A percentile compares a stretch with the other conserved stretches of the same genome.
These are phyloP conservation scores for Nephrocerus scutellatus DNA, from an alignment of 2,888 invertebrate genomes.

Conservation along the genomic window DNA sequence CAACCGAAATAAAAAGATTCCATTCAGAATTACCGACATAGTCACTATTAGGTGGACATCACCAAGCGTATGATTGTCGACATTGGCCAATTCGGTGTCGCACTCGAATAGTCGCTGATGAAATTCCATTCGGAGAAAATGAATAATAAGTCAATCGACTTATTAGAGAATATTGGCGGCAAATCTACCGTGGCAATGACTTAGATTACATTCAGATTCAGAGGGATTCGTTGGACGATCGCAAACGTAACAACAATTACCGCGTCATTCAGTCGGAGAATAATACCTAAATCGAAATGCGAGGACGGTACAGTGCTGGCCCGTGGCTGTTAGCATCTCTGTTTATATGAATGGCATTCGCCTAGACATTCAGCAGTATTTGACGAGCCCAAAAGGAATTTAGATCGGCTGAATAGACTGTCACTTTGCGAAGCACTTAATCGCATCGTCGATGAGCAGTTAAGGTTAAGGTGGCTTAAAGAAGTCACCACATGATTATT, in stretches of 20 bases:
- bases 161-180: no score
- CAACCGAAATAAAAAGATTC: slow-evolving; percentile 60
- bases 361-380: slow-evolving; percentile 91
- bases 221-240: slow-evolving; percentile 20
- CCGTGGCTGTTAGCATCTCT: slow-evolving; percentile 85
- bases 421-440: slow-evolving; percentile 69
- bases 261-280: slow-evolving; percentile 83
- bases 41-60: slow-evolving; percentile 55
- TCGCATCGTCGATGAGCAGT: slow-evolving; percentile 56
- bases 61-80: slow-evolving; percentile 61
- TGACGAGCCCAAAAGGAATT: slow-evolving; percentile 96
- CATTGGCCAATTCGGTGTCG: slow-evolving; percentile 65
- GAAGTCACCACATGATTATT: no score
- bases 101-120: no score
- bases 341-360: slow-evolving; percentile 87
- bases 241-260: slow-evolving; percentile 50
- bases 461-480: no score
- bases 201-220: slow-evolving; percentile 90
- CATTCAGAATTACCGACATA: slow-evolving; percentile 57
- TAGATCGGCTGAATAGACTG: slow-evolving; percentile 72
- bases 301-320: slow-evolving; percentile 96
- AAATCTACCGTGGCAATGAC: slow-evolving; percentile 73
- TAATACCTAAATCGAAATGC: slow-evolving; percentile 65
- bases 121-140: no score
- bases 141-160: slow-evolving; percentile 80